Conservation (phyloP, 2,888 invertebrate species). For the Parnassius smintheus region DNA sequence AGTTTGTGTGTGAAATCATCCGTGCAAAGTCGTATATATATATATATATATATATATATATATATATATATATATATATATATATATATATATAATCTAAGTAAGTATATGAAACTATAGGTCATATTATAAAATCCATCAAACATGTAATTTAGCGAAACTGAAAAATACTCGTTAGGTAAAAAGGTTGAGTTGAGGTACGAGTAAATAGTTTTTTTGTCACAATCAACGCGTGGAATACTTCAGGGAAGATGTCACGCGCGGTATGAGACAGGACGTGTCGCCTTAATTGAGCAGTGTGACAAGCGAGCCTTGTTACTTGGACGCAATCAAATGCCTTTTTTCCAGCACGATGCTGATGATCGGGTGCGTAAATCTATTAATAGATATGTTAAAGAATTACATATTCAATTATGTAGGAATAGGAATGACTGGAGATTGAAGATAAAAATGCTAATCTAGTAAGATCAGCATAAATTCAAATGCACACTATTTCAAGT, state of each 20-base stretch:
- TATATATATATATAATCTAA: no score
- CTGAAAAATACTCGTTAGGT: background rate
- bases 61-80: no score
- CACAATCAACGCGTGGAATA: background rate
- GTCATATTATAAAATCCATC: no score
- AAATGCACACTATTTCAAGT: no score
- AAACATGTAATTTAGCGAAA: no score
- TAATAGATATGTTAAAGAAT: conserved; percentile 5
- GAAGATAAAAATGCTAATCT: background rate
- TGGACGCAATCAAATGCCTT: conserved; percentile 1
- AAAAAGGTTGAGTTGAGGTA: conserved; percentile 7
- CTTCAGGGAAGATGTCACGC: conserved; percentile 5
- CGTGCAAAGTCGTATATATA: no score
- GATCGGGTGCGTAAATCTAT: conserved; percentile 5
- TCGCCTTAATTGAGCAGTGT: conserved; percentile 19
- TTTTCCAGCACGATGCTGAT: conserved; percentile 4
- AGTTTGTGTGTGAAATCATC: no score
- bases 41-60: no score
- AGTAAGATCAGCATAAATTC: no score
- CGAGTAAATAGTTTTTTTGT: background rate
- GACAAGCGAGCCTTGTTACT: conserved; percentile 8
- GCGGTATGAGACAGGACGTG: conserved; percentile 13
- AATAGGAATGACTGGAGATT: background rate
- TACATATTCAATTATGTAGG: conserved; percentile 12
- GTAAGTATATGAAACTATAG: no score